A percentile compares a stretch with the other conserved stretches of the same genome.
These are phyloP conservation scores for Protobothrops mucrosquamatus DNA, from an alignment of 2,113 vertebrate species.

Conservation along the genomic window DNA sequence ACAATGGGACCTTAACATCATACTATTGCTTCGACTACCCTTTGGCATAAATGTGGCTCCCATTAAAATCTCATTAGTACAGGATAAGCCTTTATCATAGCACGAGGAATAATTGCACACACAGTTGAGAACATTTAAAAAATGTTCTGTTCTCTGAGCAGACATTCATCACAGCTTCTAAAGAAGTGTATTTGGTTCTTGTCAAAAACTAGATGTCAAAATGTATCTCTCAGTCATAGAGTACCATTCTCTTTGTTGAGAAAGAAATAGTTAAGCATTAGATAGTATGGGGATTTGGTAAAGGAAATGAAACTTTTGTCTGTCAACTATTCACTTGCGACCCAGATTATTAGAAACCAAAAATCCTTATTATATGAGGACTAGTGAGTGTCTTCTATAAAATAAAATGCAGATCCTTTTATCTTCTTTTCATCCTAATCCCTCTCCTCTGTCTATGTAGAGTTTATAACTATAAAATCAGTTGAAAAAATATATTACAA, in stretches of 20 bases:
- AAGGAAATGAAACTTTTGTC: constrained; percentile 17
- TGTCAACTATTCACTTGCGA: constrained; percentile 15
- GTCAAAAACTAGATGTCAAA: constrained; percentile 9
- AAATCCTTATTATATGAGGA: neutral
- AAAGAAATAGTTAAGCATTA: constrained; percentile 10
- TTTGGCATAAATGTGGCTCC: neutral
- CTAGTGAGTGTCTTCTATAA: neutral
- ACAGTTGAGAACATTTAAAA: neutral
- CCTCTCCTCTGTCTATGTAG: neutral
- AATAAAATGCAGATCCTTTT: neutral
- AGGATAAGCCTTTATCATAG: neutral
- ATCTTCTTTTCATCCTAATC: neutral
- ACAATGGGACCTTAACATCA: neutral
- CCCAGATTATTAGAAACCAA: constrained; percentile 7
- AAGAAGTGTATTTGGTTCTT: neutral
- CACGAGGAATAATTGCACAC: neutral
- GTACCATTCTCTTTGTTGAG: neutral
- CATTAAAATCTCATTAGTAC: neutral
- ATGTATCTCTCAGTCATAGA: neutral
- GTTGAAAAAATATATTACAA: neutral
- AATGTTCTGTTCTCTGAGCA: neutral
- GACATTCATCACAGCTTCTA: neutral
- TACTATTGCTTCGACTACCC: neutral
- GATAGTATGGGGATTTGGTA: constrained; percentile 3
- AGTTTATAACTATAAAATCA: neutral